Evolutionary conservation across 2,113 vertebrate genomes (phyloP), one percentile per base, ranked within the genome.

Genomic region (Neomonachus schauinslandi): DNA sequence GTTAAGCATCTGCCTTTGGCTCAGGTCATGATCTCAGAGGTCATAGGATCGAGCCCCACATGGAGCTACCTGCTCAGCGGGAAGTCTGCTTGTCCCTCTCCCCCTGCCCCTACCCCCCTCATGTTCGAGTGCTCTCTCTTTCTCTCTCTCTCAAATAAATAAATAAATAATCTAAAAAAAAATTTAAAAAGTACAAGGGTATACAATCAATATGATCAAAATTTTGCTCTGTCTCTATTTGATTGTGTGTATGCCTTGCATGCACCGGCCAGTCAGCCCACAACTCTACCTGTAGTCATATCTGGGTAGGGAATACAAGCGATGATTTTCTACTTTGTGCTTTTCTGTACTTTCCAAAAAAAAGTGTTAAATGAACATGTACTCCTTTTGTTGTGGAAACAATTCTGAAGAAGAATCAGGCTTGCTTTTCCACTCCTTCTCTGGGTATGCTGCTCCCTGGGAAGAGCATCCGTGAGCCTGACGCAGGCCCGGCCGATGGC

Each of bases 341-440:
- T 97, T 95, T 92, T 79, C 51, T 92, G 16, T 80, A 53, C 53
- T 92, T 91, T 63, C 55, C 77, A 63, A 57, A 80, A 18, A 86
- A 55, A 57, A 65, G 13, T 31, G 61, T 18, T 18, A 31, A 88
- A 63, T 61, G 42, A 80, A 39, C 31, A 69, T 31, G 4, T 31
- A 92, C n/a, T 81, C 49, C 13, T 61, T 91, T 81, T 89, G 42
- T 76, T 49, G 31, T 13, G 10, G 39, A 7, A 76, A 87, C 39
- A 36, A 4, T 1, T 39, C 53, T 33, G 53, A 88, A 67, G n/a
- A 82, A 95, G 22, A 86, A 93, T 8, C 26, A 55, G 53, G 2
- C 55, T 82, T 80, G 33, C 22, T 69, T 96, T 89, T 46, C 21
- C 12, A 24, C 46, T 33, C 24, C 7, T 16, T 36, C 24, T 53